These are phyloP conservation scores for Gryon sp. DNA, from an alignment of 1,140 invertebrate genomes.

Conservation along the genomic window DNA sequence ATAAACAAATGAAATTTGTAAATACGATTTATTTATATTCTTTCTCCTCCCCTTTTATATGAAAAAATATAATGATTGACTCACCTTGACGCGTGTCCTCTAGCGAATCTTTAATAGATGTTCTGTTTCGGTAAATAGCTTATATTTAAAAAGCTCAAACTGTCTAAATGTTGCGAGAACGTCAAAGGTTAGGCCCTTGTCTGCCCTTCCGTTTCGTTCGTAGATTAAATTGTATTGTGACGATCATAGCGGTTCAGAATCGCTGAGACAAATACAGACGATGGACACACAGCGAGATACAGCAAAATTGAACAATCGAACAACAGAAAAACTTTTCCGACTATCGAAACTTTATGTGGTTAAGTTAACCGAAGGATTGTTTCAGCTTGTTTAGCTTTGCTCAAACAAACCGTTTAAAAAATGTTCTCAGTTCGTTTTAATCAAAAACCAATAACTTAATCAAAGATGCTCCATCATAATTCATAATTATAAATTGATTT, in stretches of 20 bases:
- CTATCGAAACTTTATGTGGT: conserved; percentile 32
- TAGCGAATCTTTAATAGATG: conserved; percentile 21
- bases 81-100: conserved; percentile 52
- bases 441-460: too few relatives aligned
- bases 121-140: conserved; percentile 41
- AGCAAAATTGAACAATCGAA: conserved; percentile 55
- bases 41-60: too few relatives aligned
- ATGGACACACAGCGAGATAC: conserved; percentile 54
- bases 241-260: conserved; percentile 61
- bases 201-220: conserved; percentile 47
- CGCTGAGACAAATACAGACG: conserved; percentile 59
- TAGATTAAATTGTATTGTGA: conserved; percentile 59
- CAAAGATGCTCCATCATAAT: too few relatives aligned
- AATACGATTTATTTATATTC: too few relatives aligned
- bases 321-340: conserved; percentile 40
- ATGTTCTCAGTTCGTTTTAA: too few relatives aligned
- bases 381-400: too few relatives aligned
- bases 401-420: too few relatives aligned
- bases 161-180: conserved; percentile 55
- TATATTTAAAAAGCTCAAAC: conserved; percentile 61
- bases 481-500: too few relatives aligned
- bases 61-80: neutral
- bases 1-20: too few relatives aligned
- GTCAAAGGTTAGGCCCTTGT: conserved; percentile 37
- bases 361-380: conserved; percentile 2